A percentile compares a stretch with the other conserved stretches of the same genome.
These are phyloP conservation scores for Bombyx mori DNA, from an alignment of 1,140 invertebrate genomes.

Conservation along the genomic window ASM3026992v2 NC_085125.1:10846001-10846500, in stretches of 20 bases:
- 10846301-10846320: slow-evolving; percentile 69
- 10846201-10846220: slow-evolving; percentile 11
- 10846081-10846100: too few relatives aligned
- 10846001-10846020: too few relatives aligned
- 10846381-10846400: slow-evolving; percentile 55
- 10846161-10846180: too few relatives aligned
- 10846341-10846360: slow-evolving; percentile 25
- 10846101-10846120: too few relatives aligned
- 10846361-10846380: slow-evolving; percentile 45
- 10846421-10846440: slow-evolving; percentile 50
- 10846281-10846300: slow-evolving; percentile 59
- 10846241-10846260: slow-evolving; percentile 57
- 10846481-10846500: slow-evolving; percentile 13
- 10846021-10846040: too few relatives aligned
- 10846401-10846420: slow-evolving; percentile 56
- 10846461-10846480: slow-evolving; percentile 18
- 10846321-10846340: slow-evolving; percentile 51
- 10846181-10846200: too few relatives aligned
- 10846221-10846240: slow-evolving; percentile 43
- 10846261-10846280: slow-evolving; percentile 59
- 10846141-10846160: too few relatives aligned
- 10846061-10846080: too few relatives aligned
- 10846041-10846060: too few relatives aligned
- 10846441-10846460: slow-evolving; percentile 24
- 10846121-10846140: too few relatives aligned